Base-by-base conservation (phyloP, 2,113 vertebrate genomes). In the Passer montanus region DNA sequence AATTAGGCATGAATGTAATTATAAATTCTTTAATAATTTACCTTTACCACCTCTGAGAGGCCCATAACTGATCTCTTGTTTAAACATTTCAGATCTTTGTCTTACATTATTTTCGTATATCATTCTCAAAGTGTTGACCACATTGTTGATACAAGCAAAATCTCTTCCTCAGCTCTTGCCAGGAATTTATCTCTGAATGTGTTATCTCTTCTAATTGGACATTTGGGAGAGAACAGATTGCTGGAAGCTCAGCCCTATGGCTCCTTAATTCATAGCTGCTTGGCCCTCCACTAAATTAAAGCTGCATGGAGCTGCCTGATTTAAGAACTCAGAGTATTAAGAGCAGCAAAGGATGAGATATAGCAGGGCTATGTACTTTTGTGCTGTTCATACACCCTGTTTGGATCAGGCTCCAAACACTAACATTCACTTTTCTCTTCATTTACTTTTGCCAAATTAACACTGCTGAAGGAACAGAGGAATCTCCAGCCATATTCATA, bases 231-330 rank as follows among this genome's bases (percentile, higher is more conserved):
- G 83, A 94, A 95, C 94, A 97, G 92, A 96, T 95, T 97, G 93
- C 92, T 93, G 91, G 84, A 94, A 95, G 95, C 94, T 94, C 91
- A 94, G 91, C 84, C 91, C 95, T 95, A 49, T 76, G 91, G 84
- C 79, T 96, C 76, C 68, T 95, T 91, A 95, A 96, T 96, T 97
- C 95, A 96, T 96, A 90, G 94, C 83, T 97, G 88, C 93, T 96
- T 95, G 96, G 96, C 80, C 95, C 93, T 95, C 94, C 93, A 96
- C 91, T 97, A 95, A 95, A 96, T 95, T 95, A 95, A 97, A 96
- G 74, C 94, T 94, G 93, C 84, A 62, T 82, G 91, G 94, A 97
- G 81, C 91, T 95, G 89, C 89, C 93, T 95, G 89, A 84, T 91
- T 94, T 96, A 95, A 95, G 93, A 91, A 95, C 84, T 94, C 66